phyloP scores from a whole-genome alignment of 2,113 vertebrate species.

The Mobula hypostoma region DNA sequence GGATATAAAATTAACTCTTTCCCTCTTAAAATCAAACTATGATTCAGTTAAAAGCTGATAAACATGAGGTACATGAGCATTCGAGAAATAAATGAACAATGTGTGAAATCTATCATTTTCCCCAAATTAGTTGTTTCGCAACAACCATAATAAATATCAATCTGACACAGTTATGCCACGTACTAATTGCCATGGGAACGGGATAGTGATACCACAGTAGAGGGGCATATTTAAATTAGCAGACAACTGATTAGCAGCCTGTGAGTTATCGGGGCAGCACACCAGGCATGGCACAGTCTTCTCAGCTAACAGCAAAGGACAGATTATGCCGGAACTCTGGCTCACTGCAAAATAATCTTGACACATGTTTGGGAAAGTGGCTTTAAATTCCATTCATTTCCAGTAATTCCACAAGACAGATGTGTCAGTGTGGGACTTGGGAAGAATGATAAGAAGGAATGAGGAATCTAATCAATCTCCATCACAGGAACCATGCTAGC shows the following conservation, averaged over 20 bases:
- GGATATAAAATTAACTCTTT: not conserved
- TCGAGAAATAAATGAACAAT: not conserved
- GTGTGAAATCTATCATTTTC: not conserved
- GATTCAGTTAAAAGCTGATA: not conserved
- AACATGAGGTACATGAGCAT: not conserved
- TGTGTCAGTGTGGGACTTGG: not conserved
- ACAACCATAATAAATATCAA: not conserved
- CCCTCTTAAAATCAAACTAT: not conserved
- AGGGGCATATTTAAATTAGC: not conserved
- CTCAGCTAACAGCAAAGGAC: not conserved
- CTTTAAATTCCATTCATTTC: not conserved
- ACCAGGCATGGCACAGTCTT: not conserved
- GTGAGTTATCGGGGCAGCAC: not conserved
- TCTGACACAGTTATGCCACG: not conserved
- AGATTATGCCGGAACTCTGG: not conserved
- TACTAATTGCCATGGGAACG: not conserved
- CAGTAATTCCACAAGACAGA: not conserved
- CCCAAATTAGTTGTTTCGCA: not conserved
- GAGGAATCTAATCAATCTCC: not conserved
- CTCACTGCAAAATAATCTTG: not conserved
- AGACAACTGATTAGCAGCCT: not conserved
- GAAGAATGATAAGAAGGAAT: not conserved
- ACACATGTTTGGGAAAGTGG: not conserved
- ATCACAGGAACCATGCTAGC: not conserved
- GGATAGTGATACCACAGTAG: not conserved